Evolutionary conservation across 2,797 vertebrate species (phyloP), one percentile per base, ranked within the genome.

Genomic region (Crocidura indochinensis): DNA sequence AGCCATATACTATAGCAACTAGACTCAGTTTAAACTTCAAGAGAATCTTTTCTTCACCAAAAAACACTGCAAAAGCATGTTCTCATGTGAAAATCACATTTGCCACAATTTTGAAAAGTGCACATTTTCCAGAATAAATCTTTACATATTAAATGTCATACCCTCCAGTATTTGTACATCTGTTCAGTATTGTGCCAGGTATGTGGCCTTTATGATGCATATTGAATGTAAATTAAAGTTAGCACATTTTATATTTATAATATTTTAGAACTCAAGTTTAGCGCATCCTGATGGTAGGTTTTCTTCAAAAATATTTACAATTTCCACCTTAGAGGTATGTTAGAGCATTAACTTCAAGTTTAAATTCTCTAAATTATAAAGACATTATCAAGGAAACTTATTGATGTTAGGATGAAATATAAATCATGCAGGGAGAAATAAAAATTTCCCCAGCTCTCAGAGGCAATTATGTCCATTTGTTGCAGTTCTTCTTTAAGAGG

Each of bases 381-480:
- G 83, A 74, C 94, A 97, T 97, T 97, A 97, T 96, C 86, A 95
- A 20, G 73, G 75, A 92, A 85, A 96, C 77, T 85, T 96, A 88
- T 94, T 96, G 85, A 97, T 97, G 69, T 75, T 95, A 90, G 88
- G 93, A 95, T 84, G 87, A 94, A 91, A 95, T 91, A 87, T 95
- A 96, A 96, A 67, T 27, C 88, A 93, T 93, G 94, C 74, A 0
- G 0, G 69, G 64, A 10, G 64, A 73, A 92, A 84, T 44, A 17
- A 82, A 94, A 95, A 93, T 95, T 84, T 95, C 71, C 93, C 92
- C 93, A 93, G 79, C n/a, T 96, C 67, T 92, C 93, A 90, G 68
- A 96, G 60, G 91, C 85, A 97, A 96, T 97, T 97, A 97, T 14
- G 79, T 68, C 75, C 46, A 95, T 97, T 97, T 97, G 93, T 80